Percentiles rank a stretch among this genome's conserved stretches.
Evolutionary conservation across 2,888 invertebrate genomes (phyloP).

Genomic region (Gnatocerus cornutus): DNA sequence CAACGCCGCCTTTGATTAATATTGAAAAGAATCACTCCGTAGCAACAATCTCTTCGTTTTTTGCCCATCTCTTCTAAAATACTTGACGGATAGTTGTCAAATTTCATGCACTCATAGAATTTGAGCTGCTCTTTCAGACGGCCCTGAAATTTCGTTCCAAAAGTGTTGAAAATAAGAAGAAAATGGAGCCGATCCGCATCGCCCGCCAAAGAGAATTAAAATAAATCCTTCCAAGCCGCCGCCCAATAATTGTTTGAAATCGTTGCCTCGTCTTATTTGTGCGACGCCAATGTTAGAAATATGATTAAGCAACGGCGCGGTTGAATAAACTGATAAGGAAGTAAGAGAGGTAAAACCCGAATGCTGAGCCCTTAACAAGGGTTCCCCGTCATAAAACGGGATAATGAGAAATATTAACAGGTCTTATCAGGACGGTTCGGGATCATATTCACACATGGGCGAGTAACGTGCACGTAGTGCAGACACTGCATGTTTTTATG

Average conservation of each 20-base stretch:
- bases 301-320: slow-evolving; percentile 23
- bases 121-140: no score
- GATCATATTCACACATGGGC: slow-evolving; percentile 63
- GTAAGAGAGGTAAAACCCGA: slow-evolving; percentile 21
- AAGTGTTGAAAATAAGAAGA: no score
- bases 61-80: no score
- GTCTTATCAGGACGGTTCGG: slow-evolving; percentile 59
- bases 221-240: slow-evolving; percentile 3
- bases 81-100: no score
- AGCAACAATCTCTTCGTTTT: no score
- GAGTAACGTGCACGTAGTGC: slow-evolving; percentile 52
- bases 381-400: slow-evolving; percentile 61
- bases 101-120: no score
- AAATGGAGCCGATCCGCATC: no score
- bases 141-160: no score
- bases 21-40: no score
- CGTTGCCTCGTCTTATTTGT: slow-evolving; percentile 25
- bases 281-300: slow-evolving; percentile 23
- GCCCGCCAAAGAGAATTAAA: slow-evolving; percentile 9
- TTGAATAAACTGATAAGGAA: slow-evolving; percentile 30
- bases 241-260: slow-evolving; percentile 22
- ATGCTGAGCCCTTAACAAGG: slow-evolving; percentile 31
- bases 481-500: slow-evolving; percentile 50
- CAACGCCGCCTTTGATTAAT: no score
- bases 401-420: slow-evolving; percentile 65